A percentile compares a stretch with the other conserved stretches of the same genome.
Conservation (phyloP, 2,888 invertebrate genomes). For the Pyrochroa serraticornis region DNA sequence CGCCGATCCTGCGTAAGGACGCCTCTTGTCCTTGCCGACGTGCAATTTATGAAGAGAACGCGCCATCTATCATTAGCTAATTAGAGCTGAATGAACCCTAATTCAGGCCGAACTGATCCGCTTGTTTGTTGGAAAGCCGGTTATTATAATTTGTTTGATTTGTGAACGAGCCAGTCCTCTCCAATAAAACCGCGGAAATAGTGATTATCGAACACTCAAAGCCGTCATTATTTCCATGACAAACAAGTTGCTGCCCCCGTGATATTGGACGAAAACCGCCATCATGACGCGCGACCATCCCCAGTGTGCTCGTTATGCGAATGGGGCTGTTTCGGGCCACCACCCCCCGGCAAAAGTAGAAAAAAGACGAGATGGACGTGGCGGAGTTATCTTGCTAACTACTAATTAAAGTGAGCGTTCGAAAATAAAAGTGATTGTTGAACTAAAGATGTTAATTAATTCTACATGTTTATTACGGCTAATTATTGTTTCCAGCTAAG, state of each 20-base stretch:
- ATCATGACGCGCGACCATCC: not conserved
- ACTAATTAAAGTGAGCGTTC: slow-evolving; percentile 6
- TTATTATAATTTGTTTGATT: slow-evolving; percentile 53
- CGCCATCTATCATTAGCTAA: slow-evolving; percentile 54
- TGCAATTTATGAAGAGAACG: slow-evolving; percentile 44
- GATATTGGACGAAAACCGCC: not conserved
- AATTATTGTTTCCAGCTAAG: slow-evolving; percentile 7
- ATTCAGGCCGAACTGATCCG: slow-evolving; percentile 42
- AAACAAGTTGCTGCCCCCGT: too few relatives aligned
- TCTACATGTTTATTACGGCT: slow-evolving; percentile 10
- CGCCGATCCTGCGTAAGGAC: not conserved
- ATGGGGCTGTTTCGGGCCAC: too few relatives aligned
- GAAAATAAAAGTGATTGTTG: slow-evolving; percentile 7
- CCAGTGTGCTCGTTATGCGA: too few relatives aligned
- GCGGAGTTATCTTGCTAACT: slow-evolving; percentile 1
- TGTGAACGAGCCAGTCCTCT: slow-evolving; percentile 35
- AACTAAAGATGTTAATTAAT: slow-evolving; percentile 14
- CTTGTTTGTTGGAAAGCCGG: slow-evolving; percentile 39
- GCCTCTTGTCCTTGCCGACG: slow-evolving; percentile 27
- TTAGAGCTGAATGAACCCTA: slow-evolving; percentile 44
- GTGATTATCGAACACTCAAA: slow-evolving; percentile 36
- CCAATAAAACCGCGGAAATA: slow-evolving; percentile 26
- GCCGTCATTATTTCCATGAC: not conserved
- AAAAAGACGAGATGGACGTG: not conserved
- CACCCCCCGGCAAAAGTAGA: not conserved